Conservation (phyloP, 2,888 invertebrate genomes). For the Sericinus montela region DNA sequence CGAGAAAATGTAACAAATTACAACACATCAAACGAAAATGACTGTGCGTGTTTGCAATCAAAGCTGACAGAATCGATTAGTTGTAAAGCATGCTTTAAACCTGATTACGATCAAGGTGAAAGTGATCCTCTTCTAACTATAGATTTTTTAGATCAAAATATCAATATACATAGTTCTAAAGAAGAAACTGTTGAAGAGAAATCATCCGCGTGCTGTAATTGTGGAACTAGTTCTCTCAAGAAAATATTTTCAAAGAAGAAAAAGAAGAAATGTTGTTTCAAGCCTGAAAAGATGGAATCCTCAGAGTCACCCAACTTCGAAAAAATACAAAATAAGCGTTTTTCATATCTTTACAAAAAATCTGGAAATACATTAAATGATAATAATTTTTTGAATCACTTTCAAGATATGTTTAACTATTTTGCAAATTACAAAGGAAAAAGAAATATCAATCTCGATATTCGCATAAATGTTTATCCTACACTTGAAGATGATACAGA, state of each 20-base stretch:
- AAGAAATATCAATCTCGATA: constrained; percentile 47
- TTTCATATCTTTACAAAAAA: constrained; percentile 34
- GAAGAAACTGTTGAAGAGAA: not conserved
- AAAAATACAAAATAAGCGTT: constrained; percentile 32
- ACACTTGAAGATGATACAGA: constrained; percentile 18
- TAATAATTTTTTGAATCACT: constrained; percentile 33
- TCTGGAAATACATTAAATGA: constrained; percentile 22
- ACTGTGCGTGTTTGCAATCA: not conserved
- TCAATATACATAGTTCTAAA: constrained; percentile 18
- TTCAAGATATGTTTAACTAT: constrained; percentile 43
- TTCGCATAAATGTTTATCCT: constrained; percentile 49
- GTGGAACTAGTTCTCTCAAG: constrained; percentile 1
- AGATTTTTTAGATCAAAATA: constrained; percentile 27
- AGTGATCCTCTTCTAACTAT: constrained; percentile 27
- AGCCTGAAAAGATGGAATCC: constrained; percentile 16
- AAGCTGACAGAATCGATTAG: constrained; percentile 1
- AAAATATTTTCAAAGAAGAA: constrained; percentile 15
- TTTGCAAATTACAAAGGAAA: constrained; percentile 36
- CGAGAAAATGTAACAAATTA: not conserved
- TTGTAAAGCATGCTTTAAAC: constrained; percentile 14
- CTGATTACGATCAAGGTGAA: constrained; percentile 20
- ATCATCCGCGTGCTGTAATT: not conserved
- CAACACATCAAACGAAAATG: not conserved
- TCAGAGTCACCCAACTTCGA: constrained; percentile 19
- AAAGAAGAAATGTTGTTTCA: constrained; percentile 17